Percentiles rank a stretch among this genome's conserved stretches.
phyloP scores from a whole-genome alignment of 2,888 invertebrate genomes.

The Oscheius myriophilus region DNA sequence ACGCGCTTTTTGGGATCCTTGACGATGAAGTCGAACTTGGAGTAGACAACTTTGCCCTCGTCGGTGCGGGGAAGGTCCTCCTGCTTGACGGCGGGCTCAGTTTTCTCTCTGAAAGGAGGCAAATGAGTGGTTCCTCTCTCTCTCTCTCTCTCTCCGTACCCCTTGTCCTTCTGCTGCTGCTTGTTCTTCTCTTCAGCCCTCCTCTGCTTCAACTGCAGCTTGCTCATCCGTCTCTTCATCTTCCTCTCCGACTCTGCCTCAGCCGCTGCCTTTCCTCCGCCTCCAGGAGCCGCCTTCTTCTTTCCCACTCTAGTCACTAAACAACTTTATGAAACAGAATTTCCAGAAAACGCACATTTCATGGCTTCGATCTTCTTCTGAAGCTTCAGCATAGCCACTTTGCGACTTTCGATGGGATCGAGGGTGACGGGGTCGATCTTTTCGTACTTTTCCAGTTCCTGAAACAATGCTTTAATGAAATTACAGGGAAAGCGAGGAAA shows the following conservation, averaged over 20 bases:
- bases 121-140: too few species aligned
- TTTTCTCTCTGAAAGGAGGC: slow-evolving; percentile 1
- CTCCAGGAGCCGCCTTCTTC: slow-evolving; percentile 18
- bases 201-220: slow-evolving; percentile 54
- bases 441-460: slow-evolving; percentile 43
- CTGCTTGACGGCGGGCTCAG: slow-evolving; percentile 29
- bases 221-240: slow-evolving; percentile 52
- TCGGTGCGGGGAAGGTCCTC: slow-evolving; percentile 31
- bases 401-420: slow-evolving; percentile 48
- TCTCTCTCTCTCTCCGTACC: not conserved
- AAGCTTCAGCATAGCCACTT: slow-evolving; percentile 47
- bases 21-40: slow-evolving; percentile 44
- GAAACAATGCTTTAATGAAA: not conserved
- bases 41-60: slow-evolving; percentile 38
- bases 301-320: slow-evolving; percentile 6
- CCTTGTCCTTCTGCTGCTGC: not conserved
- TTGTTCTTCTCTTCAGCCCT: slow-evolving; percentile 45
- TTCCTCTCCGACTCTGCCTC: slow-evolving; percentile 41
- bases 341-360: slow-evolving; percentile 33
- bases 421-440: slow-evolving; percentile 41
- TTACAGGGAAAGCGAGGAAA: not conserved
- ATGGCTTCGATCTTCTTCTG: slow-evolving; percentile 52
- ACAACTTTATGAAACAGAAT: slow-evolving; percentile 2
- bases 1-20: slow-evolving; percentile 31
- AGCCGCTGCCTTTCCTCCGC: slow-evolving; percentile 27